Percentiles rank a stretch among this genome's conserved stretches.
Conservation (phyloP, 2,888 invertebrate genomes). For the Tipula vernalis region DNA sequence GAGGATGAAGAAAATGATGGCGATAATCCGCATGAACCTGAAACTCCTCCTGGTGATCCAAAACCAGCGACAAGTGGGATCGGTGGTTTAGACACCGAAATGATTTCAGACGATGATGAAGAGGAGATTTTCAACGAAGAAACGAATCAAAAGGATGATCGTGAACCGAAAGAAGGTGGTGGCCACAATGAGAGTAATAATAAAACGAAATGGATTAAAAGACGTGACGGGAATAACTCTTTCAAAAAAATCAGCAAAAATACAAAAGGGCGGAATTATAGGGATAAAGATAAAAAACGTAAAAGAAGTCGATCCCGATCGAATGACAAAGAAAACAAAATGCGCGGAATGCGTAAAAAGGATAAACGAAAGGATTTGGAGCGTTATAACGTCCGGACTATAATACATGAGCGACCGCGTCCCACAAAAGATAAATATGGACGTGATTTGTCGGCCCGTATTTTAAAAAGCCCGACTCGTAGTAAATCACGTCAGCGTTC, state of each 20-base stretch:
- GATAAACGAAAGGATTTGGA: conserved; percentile 65
- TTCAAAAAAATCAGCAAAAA: conserved; percentile 74
- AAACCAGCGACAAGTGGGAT: conserved; percentile 31
- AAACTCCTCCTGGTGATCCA: not conserved
- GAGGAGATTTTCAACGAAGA: conserved; percentile 50
- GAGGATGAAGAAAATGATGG: conserved; percentile 14
- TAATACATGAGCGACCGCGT: conserved; percentile 56
- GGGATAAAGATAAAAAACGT: conserved; percentile 40
- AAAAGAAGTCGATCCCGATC: conserved; percentile 25
- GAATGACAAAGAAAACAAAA: conserved; percentile 28
- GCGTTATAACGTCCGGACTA: conserved; percentile 68
- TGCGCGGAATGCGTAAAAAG: conserved; percentile 27
- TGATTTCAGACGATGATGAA: conserved; percentile 51
- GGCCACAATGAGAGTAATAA: conserved; percentile 37
- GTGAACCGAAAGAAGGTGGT: conserved; percentile 36
- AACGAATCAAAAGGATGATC: conserved; percentile 31
- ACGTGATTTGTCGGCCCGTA: conserved; percentile 46
- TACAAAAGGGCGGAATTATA: conserved; percentile 64
- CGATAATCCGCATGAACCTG: not conserved
- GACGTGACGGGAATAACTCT: conserved; percentile 14
- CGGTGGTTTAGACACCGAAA: conserved; percentile 55
- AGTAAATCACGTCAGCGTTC: conserved; percentile 23
- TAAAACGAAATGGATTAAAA: conserved; percentile 17
- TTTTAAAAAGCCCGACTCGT: conserved; percentile 25
- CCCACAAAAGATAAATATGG: conserved; percentile 65